A percentile compares a stretch with the other conserved stretches of the same genome.
Conservation (phyloP, 2,888 invertebrate species). For the Drosophila pegasa region DNA sequence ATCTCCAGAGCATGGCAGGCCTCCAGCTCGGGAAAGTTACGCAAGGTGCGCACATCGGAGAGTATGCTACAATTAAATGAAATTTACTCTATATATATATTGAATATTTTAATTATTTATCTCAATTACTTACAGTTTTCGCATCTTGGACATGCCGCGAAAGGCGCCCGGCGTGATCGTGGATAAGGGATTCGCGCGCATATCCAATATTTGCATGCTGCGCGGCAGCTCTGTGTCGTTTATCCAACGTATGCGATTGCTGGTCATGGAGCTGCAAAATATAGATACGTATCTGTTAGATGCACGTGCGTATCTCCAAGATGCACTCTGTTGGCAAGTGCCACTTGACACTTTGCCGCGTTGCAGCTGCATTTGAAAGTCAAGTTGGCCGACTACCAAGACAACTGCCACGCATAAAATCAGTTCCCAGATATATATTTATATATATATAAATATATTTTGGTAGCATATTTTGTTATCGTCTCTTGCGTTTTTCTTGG, state of each 20-base stretch:
- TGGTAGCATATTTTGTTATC: slow-evolving; percentile 51
- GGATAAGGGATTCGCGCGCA: slow-evolving; percentile 93
- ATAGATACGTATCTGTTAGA: slow-evolving; percentile 14
- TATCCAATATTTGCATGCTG: slow-evolving; percentile 90
- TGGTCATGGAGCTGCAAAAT: slow-evolving; percentile 89
- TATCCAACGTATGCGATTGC: slow-evolving; percentile 92
- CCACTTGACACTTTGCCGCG: slow-evolving; percentile 62
- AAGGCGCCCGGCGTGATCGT: slow-evolving; percentile 90
- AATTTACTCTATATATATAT: no score
- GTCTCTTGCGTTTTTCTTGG: slow-evolving; percentile 63
- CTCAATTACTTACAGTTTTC: slow-evolving; percentile 89
- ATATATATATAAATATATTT: slow-evolving; percentile 22
- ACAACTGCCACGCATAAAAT: slow-evolving; percentile 62
- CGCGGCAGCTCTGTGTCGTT: slow-evolving; percentile 89
- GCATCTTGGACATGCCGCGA: slow-evolving; percentile 90
- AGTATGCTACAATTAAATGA: slow-evolving; percentile 88
- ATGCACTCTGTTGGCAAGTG: slow-evolving; percentile 62
- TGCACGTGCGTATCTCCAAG: slow-evolving; percentile 37
- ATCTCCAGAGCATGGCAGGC: slow-evolving; percentile 92
- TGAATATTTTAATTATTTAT: neutral
- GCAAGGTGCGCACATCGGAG: slow-evolving; percentile 93
- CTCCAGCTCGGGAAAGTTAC: slow-evolving; percentile 92
- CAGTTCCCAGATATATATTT: slow-evolving; percentile 40
- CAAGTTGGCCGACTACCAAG: slow-evolving; percentile 65
- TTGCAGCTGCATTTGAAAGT: slow-evolving; percentile 69